A percentile compares a stretch with the other conserved stretches of the same genome.
phyloP scores from a whole-genome alignment of 2,113 vertebrate species.

The Xenopus borealis region DNA sequence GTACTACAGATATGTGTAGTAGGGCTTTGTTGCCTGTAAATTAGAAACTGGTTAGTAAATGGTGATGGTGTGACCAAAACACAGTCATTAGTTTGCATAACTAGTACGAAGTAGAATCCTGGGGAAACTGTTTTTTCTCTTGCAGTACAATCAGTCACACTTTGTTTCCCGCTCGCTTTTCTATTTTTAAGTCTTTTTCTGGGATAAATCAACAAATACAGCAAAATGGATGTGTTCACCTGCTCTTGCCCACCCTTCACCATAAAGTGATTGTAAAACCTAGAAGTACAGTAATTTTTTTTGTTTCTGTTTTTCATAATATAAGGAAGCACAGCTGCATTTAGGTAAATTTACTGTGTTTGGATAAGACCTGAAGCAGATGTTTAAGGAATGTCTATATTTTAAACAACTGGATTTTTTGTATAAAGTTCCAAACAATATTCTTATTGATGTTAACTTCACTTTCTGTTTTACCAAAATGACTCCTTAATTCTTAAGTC shows the following conservation, averaged over 20 bases:
- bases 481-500: constrained; percentile 20
- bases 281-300: constrained; percentile 16
- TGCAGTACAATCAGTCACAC: too few relatives aligned
- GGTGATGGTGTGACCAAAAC: too few relatives aligned
- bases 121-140: too few relatives aligned
- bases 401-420: constrained; percentile 38
- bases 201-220: too few relatives aligned
- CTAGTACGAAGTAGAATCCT: too few relatives aligned
- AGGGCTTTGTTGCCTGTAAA: too few relatives aligned
- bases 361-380: constrained; percentile 29
- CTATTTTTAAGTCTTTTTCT: too few relatives aligned
- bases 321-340: constrained; percentile 25
- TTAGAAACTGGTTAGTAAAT: too few relatives aligned
- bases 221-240: neutral
- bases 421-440: constrained; percentile 24
- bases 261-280: neutral
- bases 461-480: constrained; percentile 24
- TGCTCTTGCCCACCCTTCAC: neutral
- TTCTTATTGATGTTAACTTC: constrained; percentile 31
- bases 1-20: too few relatives aligned
- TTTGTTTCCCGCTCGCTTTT: too few relatives aligned
- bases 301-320: constrained; percentile 29
- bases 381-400: constrained; percentile 29
- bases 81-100: too few relatives aligned
- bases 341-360: constrained; percentile 31